These are phyloP conservation scores for Philonicus albiceps DNA, from an alignment of 2,888 invertebrate genomes.

Conservation along the genomic window DNA sequence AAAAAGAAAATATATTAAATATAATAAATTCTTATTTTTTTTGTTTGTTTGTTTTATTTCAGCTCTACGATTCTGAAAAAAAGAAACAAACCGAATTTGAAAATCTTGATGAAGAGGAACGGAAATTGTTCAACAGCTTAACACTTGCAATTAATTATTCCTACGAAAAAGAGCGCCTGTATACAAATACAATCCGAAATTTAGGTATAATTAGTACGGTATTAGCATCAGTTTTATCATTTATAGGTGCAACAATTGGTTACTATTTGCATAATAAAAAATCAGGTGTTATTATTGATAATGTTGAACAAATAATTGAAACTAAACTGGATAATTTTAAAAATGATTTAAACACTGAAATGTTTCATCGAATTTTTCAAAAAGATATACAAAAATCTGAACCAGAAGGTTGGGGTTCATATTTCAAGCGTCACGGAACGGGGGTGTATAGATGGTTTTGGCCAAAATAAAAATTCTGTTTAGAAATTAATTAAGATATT, in stretches of 20 bases:
- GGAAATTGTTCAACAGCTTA: neutral
- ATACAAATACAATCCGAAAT: slow-evolving; percentile 9
- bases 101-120: neutral
- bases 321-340: neutral
- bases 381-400: neutral
- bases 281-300: neutral
- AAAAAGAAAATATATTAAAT: neutral
- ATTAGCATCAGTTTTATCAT: neutral
- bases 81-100: neutral
- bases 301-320: neutral
- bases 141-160: slow-evolving; percentile 13
- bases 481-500: neutral
- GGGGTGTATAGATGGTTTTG: neutral
- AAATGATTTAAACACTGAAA: neutral
- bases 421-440: neutral
- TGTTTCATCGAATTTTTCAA: neutral
- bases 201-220: neutral
- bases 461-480: neutral
- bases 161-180: neutral
- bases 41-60: too few species aligned
- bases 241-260: neutral
- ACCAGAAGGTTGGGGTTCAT: neutral
- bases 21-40: neutral
- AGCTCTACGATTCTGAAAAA: neutral
- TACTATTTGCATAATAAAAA: slow-evolving; percentile 15